Evolutionary conservation across 2,113 vertebrate genomes (phyloP).

Genomic region (Uria aalge): DNA sequence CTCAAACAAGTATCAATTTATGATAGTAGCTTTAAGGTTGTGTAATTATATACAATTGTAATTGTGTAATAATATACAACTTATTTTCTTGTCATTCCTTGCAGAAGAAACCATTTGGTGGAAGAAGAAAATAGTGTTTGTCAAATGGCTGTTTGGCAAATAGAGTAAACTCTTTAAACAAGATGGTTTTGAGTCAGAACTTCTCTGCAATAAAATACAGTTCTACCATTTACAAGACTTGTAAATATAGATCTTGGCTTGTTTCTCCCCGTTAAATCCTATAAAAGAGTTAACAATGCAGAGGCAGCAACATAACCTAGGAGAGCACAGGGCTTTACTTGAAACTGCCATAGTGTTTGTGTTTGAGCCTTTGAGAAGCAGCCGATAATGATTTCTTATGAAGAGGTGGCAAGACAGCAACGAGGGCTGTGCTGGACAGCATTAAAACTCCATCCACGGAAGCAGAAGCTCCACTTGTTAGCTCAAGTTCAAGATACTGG

Average conservation of each 20-base stretch:
- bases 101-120: background rate
- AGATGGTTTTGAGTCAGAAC: background rate
- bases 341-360: background rate
- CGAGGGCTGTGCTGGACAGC: background rate
- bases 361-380: background rate
- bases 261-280: background rate
- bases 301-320: background rate
- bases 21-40: conserved; percentile 36
- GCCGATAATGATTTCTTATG: background rate
- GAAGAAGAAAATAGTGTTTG: conserved; percentile 17
- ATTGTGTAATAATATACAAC: conserved; percentile 50
- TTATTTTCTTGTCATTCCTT: conserved; percentile 58
- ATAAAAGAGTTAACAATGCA: background rate
- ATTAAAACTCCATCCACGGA: background rate
- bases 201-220: background rate
- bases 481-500: background rate
- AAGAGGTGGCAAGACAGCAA: background rate
- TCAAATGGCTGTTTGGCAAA: conserved; percentile 33
- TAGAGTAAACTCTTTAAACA: conserved; percentile 8
- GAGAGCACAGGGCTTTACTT: background rate
- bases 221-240: background rate
- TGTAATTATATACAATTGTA: background rate
- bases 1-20: conserved; percentile 56
- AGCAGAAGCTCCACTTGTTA: background rate
- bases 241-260: background rate